phyloP scores from a whole-genome alignment of 1,140 invertebrate genomes.

The Aporrectodea caliginosa region DNA sequence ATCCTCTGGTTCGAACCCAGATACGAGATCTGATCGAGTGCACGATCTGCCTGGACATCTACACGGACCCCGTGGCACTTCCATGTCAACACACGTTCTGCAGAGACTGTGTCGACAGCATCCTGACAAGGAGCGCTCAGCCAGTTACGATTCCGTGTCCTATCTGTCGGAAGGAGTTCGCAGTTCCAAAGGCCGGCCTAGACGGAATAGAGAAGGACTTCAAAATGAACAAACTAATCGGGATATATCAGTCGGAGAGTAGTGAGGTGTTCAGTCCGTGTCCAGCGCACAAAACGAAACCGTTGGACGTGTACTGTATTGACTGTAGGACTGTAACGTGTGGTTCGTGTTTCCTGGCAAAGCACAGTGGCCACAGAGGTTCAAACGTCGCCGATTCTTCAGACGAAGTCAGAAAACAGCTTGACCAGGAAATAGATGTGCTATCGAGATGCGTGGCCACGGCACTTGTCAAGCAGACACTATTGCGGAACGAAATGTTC shows the following conservation, averaged over 20 bases:
- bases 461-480: not conserved
- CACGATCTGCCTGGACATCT: constrained; percentile 4
- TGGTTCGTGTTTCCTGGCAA: not conserved
- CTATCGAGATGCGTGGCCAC: not conserved
- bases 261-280: not conserved
- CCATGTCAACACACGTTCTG: constrained; percentile 7
- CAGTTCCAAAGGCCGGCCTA: not conserved
- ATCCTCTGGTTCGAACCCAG: not conserved
- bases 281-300: not conserved
- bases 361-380: not conserved
- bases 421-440: not conserved
- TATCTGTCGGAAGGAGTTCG: not conserved
- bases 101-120: not conserved
- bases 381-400: not conserved
- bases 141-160: not conserved
- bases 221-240: not conserved
- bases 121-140: not conserved
- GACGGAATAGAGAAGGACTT: not conserved
- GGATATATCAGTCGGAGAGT: not conserved
- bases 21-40: constrained; percentile 7
- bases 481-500: not conserved
- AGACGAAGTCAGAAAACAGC: not conserved
- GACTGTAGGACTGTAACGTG: not conserved
- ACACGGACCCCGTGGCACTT: constrained; percentile 3
- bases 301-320: not conserved